These are phyloP conservation scores for Plestiodon gilberti DNA, from an alignment of 2,113 vertebrate genomes.

Conservation along the genomic window DNA sequence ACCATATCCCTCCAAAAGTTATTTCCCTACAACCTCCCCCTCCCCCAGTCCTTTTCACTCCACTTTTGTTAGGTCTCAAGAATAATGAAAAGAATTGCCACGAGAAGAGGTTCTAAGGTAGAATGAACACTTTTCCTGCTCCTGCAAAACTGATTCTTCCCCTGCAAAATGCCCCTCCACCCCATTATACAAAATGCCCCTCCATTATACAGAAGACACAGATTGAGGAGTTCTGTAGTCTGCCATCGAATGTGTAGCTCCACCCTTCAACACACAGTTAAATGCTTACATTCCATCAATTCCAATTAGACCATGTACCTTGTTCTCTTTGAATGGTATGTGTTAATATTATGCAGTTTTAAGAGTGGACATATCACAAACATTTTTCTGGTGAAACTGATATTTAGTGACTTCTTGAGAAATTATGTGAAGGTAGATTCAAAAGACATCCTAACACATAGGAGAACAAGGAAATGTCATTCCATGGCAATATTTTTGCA, in stretches of 20 bases:
- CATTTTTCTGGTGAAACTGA: too few species aligned
- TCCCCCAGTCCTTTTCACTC: too few species aligned
- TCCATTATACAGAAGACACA: too few species aligned
- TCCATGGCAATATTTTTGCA: neutral
- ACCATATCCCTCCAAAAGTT: too few species aligned
- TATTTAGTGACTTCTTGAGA: neutral
- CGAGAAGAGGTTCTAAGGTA: too few species aligned
- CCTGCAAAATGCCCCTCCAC: too few species aligned
- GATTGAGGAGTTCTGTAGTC: neutral
- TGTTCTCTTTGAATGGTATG: neutral
- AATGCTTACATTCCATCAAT: neutral
- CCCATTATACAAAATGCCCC: too few species aligned
- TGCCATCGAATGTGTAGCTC: too few species aligned
- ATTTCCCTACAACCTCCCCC: neutral
- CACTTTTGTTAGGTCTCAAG: too few species aligned
- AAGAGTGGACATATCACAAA: neutral
- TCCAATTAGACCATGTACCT: neutral
- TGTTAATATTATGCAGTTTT: neutral
- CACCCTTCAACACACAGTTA: neutral
- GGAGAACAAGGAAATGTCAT: neutral
- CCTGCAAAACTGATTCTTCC: too few species aligned
- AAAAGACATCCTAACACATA: neutral
- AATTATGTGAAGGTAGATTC: neutral
- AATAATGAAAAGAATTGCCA: too few species aligned
- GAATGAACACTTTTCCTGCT: too few species aligned